Evolutionary conservation across 2,797 vertebrate species (phyloP).

Genomic region (Kryptopterus vitreolus): DNA sequence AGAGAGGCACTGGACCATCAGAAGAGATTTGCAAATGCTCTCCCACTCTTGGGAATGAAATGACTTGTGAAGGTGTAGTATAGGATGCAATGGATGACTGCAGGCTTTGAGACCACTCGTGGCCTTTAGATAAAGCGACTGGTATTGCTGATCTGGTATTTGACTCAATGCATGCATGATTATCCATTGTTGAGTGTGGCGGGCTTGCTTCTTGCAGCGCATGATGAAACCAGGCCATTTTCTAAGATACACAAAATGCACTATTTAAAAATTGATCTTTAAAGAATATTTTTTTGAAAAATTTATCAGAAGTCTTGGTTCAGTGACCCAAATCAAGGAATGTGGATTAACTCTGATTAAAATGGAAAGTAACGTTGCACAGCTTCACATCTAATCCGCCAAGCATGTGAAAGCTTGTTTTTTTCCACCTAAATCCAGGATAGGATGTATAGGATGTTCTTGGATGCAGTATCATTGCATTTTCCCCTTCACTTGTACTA

Average conservation of each 20-base stretch:
- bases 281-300: neutral
- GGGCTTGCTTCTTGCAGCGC: constrained; percentile 57
- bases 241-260: constrained; percentile 38
- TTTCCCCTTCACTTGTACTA: too few species aligned
- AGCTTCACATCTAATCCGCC: too few species aligned
- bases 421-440: too few species aligned
- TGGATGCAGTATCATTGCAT: too few species aligned
- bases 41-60: constrained; percentile 65
- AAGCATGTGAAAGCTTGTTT: too few species aligned
- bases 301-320: constrained; percentile 6
- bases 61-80: constrained; percentile 58
- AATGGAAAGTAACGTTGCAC: neutral
- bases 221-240: constrained; percentile 74
- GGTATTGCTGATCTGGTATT: constrained; percentile 36
- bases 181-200: constrained; percentile 39
- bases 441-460: too few species aligned
- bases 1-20: constrained; percentile 65
- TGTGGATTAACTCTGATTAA: too few species aligned
- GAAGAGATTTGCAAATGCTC: constrained; percentile 64
- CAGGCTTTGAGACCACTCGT: constrained; percentile 47
- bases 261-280: neutral
- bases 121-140: constrained; percentile 32
- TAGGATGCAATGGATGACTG: constrained; percentile 56
- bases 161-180: constrained; percentile 34
- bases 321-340: neutral